Conservation (phyloP, 2,113 vertebrate genomes). For the Prunella himalayana region DNA sequence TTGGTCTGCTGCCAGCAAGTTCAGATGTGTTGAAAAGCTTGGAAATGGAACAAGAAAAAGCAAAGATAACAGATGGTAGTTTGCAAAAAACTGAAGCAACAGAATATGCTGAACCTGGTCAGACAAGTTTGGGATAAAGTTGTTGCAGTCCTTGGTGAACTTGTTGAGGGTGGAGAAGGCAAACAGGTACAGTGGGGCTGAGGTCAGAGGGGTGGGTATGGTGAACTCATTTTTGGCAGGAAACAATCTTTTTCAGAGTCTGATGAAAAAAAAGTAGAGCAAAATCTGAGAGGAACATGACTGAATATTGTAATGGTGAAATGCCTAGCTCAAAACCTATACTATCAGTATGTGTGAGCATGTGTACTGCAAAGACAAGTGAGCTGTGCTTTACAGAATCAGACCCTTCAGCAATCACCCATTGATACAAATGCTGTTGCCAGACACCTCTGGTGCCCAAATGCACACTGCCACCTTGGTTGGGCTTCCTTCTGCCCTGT, state of each 20-base stretch:
- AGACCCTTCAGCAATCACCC: neutral
- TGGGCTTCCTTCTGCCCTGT: neutral
- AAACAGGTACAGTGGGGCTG: neutral
- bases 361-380: neutral
- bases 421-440: neutral
- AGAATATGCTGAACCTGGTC: slow-evolving; percentile 13
- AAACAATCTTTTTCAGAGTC: neutral
- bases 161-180: neutral
- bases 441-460: neutral
- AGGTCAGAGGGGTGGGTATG: neutral
- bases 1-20: slow-evolving; percentile 46
- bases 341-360: neutral
- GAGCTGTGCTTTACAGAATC: neutral
- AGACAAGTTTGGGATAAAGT: neutral
- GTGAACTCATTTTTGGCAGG: neutral
- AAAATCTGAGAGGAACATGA: neutral
- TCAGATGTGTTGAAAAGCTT: neutral
- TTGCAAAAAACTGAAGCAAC: slow-evolving; percentile 40
- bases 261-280: neutral
- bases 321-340: neutral
- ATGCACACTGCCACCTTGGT: accelerated
- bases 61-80: slow-evolving; percentile 44
- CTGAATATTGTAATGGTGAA: neutral
- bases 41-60: slow-evolving; percentile 7
- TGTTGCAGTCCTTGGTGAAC: neutral